Evolutionary conservation across 2,113 vertebrate species (phyloP).

Genomic region (Barbus barbus): DNA sequence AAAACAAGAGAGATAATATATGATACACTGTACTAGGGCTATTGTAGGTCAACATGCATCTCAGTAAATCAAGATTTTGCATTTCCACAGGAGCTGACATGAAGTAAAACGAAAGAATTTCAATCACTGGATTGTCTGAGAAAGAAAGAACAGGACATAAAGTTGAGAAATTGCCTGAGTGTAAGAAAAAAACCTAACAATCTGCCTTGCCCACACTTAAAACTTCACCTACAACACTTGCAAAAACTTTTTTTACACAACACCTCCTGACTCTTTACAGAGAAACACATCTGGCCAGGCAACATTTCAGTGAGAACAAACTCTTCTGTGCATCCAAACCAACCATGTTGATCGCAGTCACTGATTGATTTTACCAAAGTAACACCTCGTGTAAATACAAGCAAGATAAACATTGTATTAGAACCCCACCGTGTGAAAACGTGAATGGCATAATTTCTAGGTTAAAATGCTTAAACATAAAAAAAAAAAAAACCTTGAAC

Average conservation of each 20-base stretch:
- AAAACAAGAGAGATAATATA: neutral
- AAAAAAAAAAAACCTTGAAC: neutral
- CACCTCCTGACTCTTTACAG: constrained; percentile 45
- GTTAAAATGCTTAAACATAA: constrained; percentile 14
- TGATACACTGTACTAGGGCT: constrained; percentile 37
- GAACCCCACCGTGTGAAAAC: constrained; percentile 1
- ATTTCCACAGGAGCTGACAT: constrained; percentile 65
- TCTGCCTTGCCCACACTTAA: neutral
- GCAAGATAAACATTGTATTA: constrained; percentile 37
- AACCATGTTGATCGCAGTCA: neutral
- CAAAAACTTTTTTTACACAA: constrained; percentile 27
- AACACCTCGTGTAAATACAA: constrained; percentile 44
- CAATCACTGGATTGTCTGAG: constrained; percentile 49
- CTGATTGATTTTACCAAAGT: neutral
- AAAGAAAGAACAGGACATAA: constrained; percentile 24
- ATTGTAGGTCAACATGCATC: constrained; percentile 68
- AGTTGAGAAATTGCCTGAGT: neutral
- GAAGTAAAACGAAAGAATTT: constrained; percentile 19
- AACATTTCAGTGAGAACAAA: constrained; percentile 35
- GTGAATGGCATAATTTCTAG: constrained; percentile 22
- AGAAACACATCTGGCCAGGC: constrained; percentile 49
- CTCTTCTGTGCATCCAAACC: constrained; percentile 47
- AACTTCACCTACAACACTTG: constrained; percentile 47
- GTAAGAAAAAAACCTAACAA: neutral
- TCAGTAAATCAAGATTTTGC: constrained; percentile 64